phyloP scores from a whole-genome alignment of 2,888 invertebrate species.

The Baronia brevicornis region DNA sequence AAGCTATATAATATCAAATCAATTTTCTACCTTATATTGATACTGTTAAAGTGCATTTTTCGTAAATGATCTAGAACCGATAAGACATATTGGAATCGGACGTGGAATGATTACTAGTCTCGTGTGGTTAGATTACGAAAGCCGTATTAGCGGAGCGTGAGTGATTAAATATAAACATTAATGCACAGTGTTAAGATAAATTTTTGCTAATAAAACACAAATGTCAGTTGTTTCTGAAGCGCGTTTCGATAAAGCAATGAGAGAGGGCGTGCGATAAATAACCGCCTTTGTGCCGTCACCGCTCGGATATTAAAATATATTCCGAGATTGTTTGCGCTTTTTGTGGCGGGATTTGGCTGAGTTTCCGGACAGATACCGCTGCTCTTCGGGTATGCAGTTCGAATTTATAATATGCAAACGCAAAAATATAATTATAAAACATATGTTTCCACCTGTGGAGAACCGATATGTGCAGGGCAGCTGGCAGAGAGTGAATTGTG shows the following conservation, averaged over 20 bases:
- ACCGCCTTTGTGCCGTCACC: conserved; percentile 74
- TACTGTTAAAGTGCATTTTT: conserved; percentile 29
- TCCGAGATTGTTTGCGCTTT: conserved; percentile 65
- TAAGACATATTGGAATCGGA: conserved; percentile 62
- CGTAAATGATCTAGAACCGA: conserved; percentile 26
- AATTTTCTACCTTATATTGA: conserved; percentile 22
- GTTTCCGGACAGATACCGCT: conserved; percentile 29
- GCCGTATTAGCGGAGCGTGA: conserved; percentile 39
- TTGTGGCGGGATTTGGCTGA: conserved; percentile 44
- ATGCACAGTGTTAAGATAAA: conserved; percentile 33
- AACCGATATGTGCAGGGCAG: no score
- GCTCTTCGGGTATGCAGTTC: conserved; percentile 38
- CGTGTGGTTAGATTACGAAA: conserved; percentile 48
- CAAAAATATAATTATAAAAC: no score
- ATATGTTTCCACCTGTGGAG: no score
- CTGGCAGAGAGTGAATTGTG: no score
- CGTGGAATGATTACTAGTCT: conserved; percentile 71
- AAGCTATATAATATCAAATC: conserved; percentile 6
- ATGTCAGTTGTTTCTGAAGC: conserved; percentile 57
- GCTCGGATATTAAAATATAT: conserved; percentile 70
- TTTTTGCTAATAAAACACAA: conserved; percentile 29
- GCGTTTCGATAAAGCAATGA: conserved; percentile 62
- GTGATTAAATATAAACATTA: conserved; percentile 46
- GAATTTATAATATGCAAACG: conserved; percentile 30
- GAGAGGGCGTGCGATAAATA: conserved; percentile 75